Evolutionary conservation across 2,113 vertebrate species (phyloP), one percentile per base, ranked within the genome.

Genomic region (Ameiurus melas): DNA sequence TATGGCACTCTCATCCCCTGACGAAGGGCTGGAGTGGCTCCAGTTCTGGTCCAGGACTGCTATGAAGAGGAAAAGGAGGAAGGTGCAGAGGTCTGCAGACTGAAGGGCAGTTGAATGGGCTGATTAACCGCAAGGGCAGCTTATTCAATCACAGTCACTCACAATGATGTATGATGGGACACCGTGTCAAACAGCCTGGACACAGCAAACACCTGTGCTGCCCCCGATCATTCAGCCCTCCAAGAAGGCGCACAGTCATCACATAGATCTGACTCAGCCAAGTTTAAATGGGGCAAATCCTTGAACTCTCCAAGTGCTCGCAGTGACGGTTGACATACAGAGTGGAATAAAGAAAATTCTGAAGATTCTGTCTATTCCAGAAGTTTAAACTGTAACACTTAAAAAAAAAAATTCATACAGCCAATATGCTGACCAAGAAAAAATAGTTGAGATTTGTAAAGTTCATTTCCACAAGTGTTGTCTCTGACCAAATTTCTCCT

Each of bases 131-230:
- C 71, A 57, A 86, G 92, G 90, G 92, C 90, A 86, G 87, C 64
- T 89, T 88, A 91, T 93, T 94, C 91, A 91, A 93, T 93, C 92
- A 92, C 87, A 89, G 70, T 91, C 90, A 75, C 79, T 90, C 86
- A 87, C 75, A 62, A 87, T 87, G 75, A 89, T 89, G 83, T 39
- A 78, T 51, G 86, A 85, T 78, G 86, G 77, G 90, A 89, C 91
- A 58, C 60, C 25, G 20, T 47, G 78, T 86, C 77, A 78, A 89
- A 79, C 77, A 19, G 84, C 81, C 33, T 83, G 36, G 62, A 73
- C 43, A 5, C 14, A 0, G 27, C 80, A 53, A 66, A 33, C 55
- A 86, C 87, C 89, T 88, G 83, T 81, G n/a, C 22, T 84, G 51
- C 78, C 88, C 86, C 55, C 70, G 58, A 91, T 93, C 92, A 89